Conservation (phyloP, 2,113 vertebrate species). For the Tachysurus vachellii region DNA sequence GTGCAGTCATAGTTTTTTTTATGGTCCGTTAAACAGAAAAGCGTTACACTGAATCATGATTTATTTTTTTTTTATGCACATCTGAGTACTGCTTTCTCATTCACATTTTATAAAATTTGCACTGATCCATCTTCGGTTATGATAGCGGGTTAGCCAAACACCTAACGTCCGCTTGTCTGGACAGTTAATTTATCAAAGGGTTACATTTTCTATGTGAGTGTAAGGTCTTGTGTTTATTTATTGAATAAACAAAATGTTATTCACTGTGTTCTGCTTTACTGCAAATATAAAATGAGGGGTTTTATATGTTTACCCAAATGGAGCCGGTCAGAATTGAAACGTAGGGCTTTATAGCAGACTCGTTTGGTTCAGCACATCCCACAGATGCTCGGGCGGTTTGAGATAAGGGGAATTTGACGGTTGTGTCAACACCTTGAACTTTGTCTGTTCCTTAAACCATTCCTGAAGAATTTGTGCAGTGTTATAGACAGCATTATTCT, state of each 20-base stretch:
- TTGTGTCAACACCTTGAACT: too few relatives aligned
- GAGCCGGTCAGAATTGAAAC: background rate
- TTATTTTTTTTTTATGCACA: conserved; percentile 19
- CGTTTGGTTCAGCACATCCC: too few relatives aligned
- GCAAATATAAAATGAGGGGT: too few relatives aligned
- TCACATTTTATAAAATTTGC: conserved; percentile 30
- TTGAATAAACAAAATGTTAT: conserved; percentile 50
- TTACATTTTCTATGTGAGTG: conserved; percentile 39
- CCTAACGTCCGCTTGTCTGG: conserved; percentile 4
- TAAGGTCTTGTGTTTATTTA: conserved; percentile 50
- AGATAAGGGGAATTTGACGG: too few relatives aligned
- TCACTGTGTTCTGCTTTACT: background rate
- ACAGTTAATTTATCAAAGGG: conserved; percentile 40
- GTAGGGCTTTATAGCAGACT: too few relatives aligned
- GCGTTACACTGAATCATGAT: conserved; percentile 7
- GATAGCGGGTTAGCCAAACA: conserved; percentile 19
- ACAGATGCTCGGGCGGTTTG: too few relatives aligned
- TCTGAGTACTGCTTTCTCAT: conserved; percentile 4
- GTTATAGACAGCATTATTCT: too few relatives aligned
- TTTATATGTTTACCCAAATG: background rate
- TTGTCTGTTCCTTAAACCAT: too few relatives aligned
- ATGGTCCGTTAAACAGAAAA: background rate
- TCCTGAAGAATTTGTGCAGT: too few relatives aligned
- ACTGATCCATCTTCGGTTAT: conserved; percentile 27
- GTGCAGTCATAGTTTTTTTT: conserved; percentile 1